Evolutionary conservation across 2,888 invertebrate genomes (phyloP), one percentile per base, ranked within the genome.

Genomic region (Cephus spinipes): DNA sequence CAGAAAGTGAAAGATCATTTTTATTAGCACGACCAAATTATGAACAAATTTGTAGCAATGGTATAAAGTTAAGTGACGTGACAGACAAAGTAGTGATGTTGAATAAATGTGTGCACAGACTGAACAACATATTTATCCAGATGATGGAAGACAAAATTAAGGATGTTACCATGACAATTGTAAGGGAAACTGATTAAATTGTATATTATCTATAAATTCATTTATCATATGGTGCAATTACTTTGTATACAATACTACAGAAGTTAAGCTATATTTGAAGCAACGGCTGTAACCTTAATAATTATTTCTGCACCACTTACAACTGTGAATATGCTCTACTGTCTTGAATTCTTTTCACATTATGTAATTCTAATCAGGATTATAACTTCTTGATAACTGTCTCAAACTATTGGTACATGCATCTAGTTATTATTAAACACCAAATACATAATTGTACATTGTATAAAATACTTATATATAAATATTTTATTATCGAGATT

Each of bases 1-100:
- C 83, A 4, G 85, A 88, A 3, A 77, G 79, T 0, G 85, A 89
- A 31, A 85, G 79, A 79, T 76, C 77, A 6, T 90, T 89, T 74
- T 9, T 90, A 4, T 36, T 68, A 4, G 76, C 80, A 1, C 78
- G 81, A 4, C 88, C 88, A 11, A 83, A 88, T 75, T 89, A 88
- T 74, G 80, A 84, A 76, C 73, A 82, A 0, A 84, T 88, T 12
- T 80, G 77, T 34, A 81, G 79, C 68, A 84, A 83, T 15, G 83
- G 81, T n/a, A 78, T 83, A n/a, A 81, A 82, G 33, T 74, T 87
- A n/a, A 34, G 79, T 4, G 78, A 83, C 1, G 31, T 75, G 0
- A 80, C 83, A 4, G 68, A 82, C 0, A 84, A 81, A 77, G 73
- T 85, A 36, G 80, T 77, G 1, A 55, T 69, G 1, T 77, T 87